A percentile compares a stretch with the other conserved stretches of the same genome.
These are phyloP conservation scores for Thaumetopoea pityocampa DNA, from an alignment of 1,140 invertebrate species.

Conservation along the genomic window DNA sequence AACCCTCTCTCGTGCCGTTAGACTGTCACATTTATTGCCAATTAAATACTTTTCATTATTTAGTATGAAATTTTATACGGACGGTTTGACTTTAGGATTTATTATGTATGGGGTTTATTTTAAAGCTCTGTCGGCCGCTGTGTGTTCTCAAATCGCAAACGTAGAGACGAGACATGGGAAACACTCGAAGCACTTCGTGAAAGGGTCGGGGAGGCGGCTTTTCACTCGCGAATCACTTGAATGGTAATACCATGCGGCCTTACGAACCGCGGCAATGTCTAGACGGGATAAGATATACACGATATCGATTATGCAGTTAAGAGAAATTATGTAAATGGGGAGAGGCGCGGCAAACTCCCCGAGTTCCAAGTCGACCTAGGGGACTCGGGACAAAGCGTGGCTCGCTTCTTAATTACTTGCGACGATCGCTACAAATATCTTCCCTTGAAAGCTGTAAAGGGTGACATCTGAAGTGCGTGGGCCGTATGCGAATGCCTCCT, in stretches of 20 bases:
- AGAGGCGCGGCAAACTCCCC: constrained; percentile 34
- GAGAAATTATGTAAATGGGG: constrained; percentile 59
- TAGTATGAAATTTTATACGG: constrained; percentile 30
- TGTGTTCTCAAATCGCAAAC: constrained; percentile 8
- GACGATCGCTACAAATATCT: constrained; percentile 49
- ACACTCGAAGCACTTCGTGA: constrained; percentile 32
- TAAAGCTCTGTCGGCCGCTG: constrained; percentile 23
- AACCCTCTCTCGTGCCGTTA: constrained; percentile 42
- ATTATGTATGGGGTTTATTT: constrained; percentile 32
- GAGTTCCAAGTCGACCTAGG: constrained; percentile 32
- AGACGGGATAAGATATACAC: constrained; percentile 48
- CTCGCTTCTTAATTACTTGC: constrained; percentile 63
- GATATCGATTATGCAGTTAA: constrained; percentile 67
- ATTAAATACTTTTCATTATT: constrained; percentile 46
- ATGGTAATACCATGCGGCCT: constrained; percentile 37
- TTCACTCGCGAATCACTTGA: constrained; percentile 28
- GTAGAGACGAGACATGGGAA: constrained; percentile 29
- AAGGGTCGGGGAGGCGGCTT: constrained; percentile 20
- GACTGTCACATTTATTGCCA: constrained; percentile 54
- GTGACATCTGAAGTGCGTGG: constrained; percentile 32
- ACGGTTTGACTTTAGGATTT: constrained; percentile 40
- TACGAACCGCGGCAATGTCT: constrained; percentile 47
- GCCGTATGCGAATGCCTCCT: constrained; percentile 22
- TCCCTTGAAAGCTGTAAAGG: constrained; percentile 45
- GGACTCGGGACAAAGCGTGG: constrained; percentile 40